Evolutionary conservation across 2,888 invertebrate species (phyloP).

Genomic region (Ditula angustiorana): DNA sequence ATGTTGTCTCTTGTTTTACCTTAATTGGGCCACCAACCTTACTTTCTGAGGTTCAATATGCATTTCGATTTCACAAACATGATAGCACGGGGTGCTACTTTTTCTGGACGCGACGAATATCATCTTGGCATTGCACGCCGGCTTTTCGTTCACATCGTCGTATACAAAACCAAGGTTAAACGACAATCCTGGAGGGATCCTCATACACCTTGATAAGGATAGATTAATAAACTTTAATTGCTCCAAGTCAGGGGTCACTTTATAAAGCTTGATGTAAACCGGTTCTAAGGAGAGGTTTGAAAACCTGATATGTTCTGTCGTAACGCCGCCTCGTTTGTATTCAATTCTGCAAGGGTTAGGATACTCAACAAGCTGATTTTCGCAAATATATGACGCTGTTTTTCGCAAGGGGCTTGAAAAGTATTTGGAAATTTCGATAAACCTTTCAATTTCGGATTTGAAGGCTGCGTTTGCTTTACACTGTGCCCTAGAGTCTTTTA

Average conservation of each 20-base stretch:
- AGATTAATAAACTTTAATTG: slow-evolving; percentile 73
- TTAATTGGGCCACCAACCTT: slow-evolving; percentile 45
- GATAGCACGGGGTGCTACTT: slow-evolving; percentile 75
- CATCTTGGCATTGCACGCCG: slow-evolving; percentile 64
- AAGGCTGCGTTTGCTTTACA: slow-evolving; percentile 53
- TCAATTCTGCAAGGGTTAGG: slow-evolving; percentile 67
- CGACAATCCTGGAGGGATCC: slow-evolving; percentile 74
- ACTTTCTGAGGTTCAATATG: slow-evolving; percentile 62
- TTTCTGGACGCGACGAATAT: slow-evolving; percentile 75
- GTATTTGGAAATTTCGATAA: slow-evolving; percentile 77
- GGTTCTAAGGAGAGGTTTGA: slow-evolving; percentile 71
- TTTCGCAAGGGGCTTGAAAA: slow-evolving; percentile 74
- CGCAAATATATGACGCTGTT: slow-evolving; percentile 74
- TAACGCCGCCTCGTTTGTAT: slow-evolving; percentile 66
- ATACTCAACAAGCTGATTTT: slow-evolving; percentile 67
- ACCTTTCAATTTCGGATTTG: slow-evolving; percentile 67
- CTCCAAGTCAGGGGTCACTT: slow-evolving; percentile 70
- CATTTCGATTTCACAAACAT: slow-evolving; percentile 75
- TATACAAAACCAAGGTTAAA: slow-evolving; percentile 71
- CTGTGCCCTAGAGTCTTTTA: slow-evolving; percentile 48
- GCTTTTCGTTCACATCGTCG: slow-evolving; percentile 70
- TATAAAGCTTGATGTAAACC: slow-evolving; percentile 72
- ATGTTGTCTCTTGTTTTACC: background rate
- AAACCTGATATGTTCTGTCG: slow-evolving; percentile 69
- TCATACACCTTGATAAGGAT: slow-evolving; percentile 64